A percentile compares a stretch with the other conserved stretches of the same genome.
phyloP scores from a whole-genome alignment of 35 echinoderm and acorn worm genomes.

The Anneissia japonica region DNA sequence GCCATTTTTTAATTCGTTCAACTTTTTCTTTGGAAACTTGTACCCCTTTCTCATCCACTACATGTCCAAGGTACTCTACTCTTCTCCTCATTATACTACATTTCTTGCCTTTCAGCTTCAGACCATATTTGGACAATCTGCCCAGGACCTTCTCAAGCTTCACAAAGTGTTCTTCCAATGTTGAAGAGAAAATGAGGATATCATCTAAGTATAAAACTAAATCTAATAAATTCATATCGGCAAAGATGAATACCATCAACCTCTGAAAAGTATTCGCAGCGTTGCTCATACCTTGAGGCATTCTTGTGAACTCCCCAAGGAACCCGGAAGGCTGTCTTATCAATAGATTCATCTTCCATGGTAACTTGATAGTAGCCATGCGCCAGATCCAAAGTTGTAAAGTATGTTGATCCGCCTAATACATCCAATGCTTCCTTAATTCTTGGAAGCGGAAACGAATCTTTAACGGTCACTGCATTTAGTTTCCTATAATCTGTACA shows the following conservation, averaged over 20 bases:
- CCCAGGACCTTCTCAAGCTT: background rate
- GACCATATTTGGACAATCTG: background rate
- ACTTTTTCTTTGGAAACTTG: background rate
- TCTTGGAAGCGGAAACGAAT: no score
- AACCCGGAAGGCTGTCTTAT: no score
- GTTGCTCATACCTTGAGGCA: background rate
- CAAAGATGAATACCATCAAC: background rate
- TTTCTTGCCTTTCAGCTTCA: background rate
- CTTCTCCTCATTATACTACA: background rate
- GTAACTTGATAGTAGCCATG: no score
- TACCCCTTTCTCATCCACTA: background rate
- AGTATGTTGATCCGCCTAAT: no score
- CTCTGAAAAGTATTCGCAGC: background rate
- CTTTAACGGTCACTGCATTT: constrained; percentile 5
- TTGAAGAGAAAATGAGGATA: background rate
- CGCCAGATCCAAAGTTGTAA: no score
- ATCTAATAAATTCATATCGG: background rate
- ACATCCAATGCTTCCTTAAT: no score
- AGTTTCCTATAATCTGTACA: constrained; percentile 26
- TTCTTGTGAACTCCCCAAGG: no score
- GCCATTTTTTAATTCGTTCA: constrained; percentile 6
- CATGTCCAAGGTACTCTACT: background rate
- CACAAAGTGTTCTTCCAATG: background rate
- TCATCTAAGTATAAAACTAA: background rate
- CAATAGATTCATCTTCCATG: no score